phyloP scores from a whole-genome alignment of 2,888 invertebrate species.

The Lasioglossum oenotherae region DNA sequence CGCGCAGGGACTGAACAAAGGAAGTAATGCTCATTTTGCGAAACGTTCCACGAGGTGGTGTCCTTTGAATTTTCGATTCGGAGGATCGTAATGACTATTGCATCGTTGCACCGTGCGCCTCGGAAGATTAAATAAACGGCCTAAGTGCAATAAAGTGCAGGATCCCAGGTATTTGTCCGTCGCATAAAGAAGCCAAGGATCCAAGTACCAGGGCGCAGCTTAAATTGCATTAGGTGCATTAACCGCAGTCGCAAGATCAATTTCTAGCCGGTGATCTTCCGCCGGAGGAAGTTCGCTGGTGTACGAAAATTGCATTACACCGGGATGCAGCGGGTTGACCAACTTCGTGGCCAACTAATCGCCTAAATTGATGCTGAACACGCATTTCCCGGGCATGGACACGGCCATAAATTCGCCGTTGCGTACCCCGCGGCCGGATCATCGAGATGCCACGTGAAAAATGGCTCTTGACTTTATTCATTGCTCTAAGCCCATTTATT shows the following conservation, averaged over 20 bases:
- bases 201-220: neutral
- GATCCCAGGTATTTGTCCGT: neutral
- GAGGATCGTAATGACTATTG: neutral
- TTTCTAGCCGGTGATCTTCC: neutral
- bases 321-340: conserved; percentile 11
- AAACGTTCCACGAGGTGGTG: neutral
- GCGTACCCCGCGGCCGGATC: neutral
- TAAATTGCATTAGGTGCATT: neutral
- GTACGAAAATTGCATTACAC: conserved; percentile 12
- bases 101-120: neutral
- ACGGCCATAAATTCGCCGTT: conserved; percentile 29
- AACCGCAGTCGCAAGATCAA: conserved; percentile 7
- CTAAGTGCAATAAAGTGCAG: neutral
- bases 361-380: conserved; percentile 13
- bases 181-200: conserved; percentile 5
- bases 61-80: neutral
- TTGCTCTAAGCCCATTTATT: neutral
- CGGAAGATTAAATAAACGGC: neutral
- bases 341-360: conserved; percentile 9
- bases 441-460: conserved; percentile 1
- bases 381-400: conserved; percentile 1
- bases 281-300: neutral
- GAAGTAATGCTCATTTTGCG: neutral
- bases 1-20: neutral
- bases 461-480: neutral